A percentile compares a stretch with the other conserved stretches of the same genome.
phyloP scores from a whole-genome alignment of 2,113 vertebrate genomes.

The Chascanopsetta lugubris region DNA sequence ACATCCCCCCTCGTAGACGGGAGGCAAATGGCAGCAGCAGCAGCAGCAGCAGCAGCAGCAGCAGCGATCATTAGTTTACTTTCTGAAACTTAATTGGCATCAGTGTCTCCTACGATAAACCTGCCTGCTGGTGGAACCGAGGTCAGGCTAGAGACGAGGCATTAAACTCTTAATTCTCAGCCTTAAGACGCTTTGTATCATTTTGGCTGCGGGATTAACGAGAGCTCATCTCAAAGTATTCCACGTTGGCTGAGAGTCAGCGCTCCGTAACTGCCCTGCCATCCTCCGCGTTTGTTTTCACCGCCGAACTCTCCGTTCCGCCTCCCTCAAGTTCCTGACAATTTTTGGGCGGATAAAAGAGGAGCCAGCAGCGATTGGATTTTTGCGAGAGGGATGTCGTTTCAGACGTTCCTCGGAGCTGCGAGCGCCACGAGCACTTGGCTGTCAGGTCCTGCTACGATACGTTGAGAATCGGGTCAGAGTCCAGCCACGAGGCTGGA shows the following conservation, averaged over 20 bases:
- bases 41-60: no score
- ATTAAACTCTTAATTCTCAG: constrained; percentile 38
- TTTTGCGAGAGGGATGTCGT: constrained; percentile 21
- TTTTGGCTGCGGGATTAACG: constrained; percentile 55
- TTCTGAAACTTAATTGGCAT: constrained; percentile 23
- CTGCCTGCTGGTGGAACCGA: not conserved
- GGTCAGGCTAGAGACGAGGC: not conserved
- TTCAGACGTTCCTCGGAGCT: constrained; percentile 16
- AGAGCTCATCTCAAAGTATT: constrained; percentile 46
- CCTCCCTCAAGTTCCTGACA: constrained; percentile 12
- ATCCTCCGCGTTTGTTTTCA: not conserved
- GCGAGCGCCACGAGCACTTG: constrained; percentile 7
- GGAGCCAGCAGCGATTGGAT: constrained; percentile 20
- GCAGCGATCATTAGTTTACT: constrained; percentile 4
- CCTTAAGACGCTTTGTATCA: constrained; percentile 30
- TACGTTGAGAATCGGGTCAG: constrained; percentile 13
- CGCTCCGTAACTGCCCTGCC: not conserved
- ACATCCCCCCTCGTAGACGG: constrained; percentile 13
- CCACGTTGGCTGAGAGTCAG: constrained; percentile 20
- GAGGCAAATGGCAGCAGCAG: constrained; percentile 15
- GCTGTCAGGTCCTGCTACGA: constrained; percentile 15
- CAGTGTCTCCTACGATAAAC: constrained; percentile 17
- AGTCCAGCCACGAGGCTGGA: constrained; percentile 11
- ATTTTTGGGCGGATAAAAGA: constrained; percentile 16
- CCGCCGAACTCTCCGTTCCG: not conserved